Evolutionary conservation across 23 tunicate genomes (phyloP).

Genomic region (Trididemnum clinides): DNA sequence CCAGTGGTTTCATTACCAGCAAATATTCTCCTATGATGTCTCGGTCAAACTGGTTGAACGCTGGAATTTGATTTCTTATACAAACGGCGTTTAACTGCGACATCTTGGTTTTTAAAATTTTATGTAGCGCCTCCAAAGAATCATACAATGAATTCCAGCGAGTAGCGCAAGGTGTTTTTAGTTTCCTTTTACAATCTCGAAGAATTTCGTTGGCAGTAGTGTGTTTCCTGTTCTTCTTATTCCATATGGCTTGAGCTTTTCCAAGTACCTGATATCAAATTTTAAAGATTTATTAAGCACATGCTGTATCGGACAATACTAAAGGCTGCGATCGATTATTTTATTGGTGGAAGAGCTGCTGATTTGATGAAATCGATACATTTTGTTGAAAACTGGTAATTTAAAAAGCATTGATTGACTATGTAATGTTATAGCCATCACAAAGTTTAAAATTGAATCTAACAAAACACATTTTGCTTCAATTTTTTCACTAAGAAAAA

Average conservation of each 20-base stretch:
- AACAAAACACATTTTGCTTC: not conserved
- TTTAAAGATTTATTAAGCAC: not conserved
- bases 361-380: not conserved
- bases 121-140: not conserved
- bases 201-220: not conserved
- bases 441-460: not conserved
- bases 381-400: not conserved
- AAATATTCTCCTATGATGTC: not conserved
- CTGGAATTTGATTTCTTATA: not conserved
- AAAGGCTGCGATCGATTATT: too few species aligned
- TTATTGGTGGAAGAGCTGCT: too few species aligned
- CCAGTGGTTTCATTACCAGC: constrained; percentile 16
- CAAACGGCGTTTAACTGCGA: constrained; percentile 1
- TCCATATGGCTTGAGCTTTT: constrained; percentile 18
- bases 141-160: constrained; percentile 27
- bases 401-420: not conserved
- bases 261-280: constrained; percentile 15
- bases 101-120: not conserved
- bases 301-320: not conserved
- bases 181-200: not conserved
- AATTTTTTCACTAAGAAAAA: constrained; percentile 2
- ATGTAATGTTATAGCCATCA: not conserved
- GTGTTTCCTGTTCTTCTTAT: not conserved
- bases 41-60: constrained; percentile 3
- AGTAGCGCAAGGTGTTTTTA: constrained; percentile 6